Conservation (phyloP, 2,113 vertebrate genomes). For the Cheirogaleus medius region DNA sequence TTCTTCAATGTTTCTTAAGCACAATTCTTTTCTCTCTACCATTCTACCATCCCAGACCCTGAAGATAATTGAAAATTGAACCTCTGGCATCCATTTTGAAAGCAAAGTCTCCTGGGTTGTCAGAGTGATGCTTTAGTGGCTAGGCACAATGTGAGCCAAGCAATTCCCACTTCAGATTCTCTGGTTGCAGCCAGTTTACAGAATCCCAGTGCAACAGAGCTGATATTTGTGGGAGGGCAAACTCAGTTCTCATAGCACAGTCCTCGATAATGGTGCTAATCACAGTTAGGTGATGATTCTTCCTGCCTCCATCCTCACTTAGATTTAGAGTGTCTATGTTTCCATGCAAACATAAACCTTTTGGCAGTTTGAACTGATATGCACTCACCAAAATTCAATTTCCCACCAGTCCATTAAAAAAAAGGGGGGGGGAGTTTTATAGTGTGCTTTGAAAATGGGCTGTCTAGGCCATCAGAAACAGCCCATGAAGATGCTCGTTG, state of each 20-base stretch:
- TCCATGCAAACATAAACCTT: not conserved
- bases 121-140: not conserved
- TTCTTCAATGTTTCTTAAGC: not conserved
- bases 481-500: not conserved
- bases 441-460: not conserved
- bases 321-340: not conserved
- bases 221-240: no score
- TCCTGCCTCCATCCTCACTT: not conserved
- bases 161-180: not conserved
- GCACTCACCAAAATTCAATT: not conserved
- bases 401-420: not conserved
- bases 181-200: accelerated
- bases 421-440: accelerated
- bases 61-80: not conserved
- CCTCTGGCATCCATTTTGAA: not conserved
- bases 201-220: not conserved
- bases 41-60: not conserved
- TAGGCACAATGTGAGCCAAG: not conserved
- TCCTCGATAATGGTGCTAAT: accelerated
- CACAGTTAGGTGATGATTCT: accelerated
- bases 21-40: not conserved
- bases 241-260: accelerated
- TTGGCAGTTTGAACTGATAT: not conserved
- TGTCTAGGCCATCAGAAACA: not conserved
- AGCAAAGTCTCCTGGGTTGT: not conserved